Base-by-base conservation (phyloP, 2,797 vertebrate genomes). In the Graptemys geographica region DNA sequence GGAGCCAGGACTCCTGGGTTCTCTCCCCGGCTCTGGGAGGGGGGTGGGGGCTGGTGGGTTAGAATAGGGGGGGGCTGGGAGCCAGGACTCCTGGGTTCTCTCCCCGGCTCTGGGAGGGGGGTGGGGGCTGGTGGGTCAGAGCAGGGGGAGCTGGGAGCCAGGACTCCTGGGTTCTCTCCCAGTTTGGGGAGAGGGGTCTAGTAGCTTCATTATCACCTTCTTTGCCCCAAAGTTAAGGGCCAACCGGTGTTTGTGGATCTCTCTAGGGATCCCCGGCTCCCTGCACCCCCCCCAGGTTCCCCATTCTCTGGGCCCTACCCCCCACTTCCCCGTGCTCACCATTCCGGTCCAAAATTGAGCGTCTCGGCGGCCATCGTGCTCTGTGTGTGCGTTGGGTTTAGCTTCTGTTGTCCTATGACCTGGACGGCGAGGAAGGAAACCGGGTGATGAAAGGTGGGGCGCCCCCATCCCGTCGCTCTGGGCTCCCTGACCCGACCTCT, bases 291-390 rank as follows among this genome's bases (percentile, higher is more conserved):
- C 51, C 27, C 27, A 7, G 49, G 13, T 15, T 4, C 49, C 49
- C 49, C 57, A 31, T 31, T 28, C 57, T 27, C 27, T 59, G 57
- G 57, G 27, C 5, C 57, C 28, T 2, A 5, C 56, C 55, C 59
- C 59, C 53, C 51, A 18, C 53, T 57, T 15, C 74, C 4, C 25
- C 3, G 2, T 9, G 79, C 97, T 94, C 78, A 99, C 99, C 99
- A 99, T 98, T 99, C 99, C 96, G 99, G 99, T 98, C 99, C 99
- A 98, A 99, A 99, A 98, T 99, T 99, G 98, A 99, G 99, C 92
- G 99, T 99, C 98, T 99, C 99, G 97, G 99, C 99, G 97, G 99
- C 99, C 99, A 99, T 99, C n/a, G 98, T 98, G 98, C 98, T 98
- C 98, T 98, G 94, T 37, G 31, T 19, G 41, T 13, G 33, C 83